These are phyloP conservation scores for Xestia xanthographa DNA, from an alignment of 2,888 invertebrate species.

Conservation along the genomic window DNA sequence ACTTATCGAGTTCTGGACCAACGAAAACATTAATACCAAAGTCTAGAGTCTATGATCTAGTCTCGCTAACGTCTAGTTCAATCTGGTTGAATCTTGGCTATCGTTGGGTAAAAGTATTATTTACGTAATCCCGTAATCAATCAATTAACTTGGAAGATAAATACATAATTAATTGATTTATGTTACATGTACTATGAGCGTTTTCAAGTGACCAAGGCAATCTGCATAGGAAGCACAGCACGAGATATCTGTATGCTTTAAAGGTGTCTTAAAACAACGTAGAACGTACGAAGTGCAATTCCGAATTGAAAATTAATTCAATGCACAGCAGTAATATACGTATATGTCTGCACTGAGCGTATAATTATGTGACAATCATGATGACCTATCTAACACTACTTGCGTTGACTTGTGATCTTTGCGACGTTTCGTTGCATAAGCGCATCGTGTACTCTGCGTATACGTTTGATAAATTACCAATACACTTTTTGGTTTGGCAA, in stretches of 20 bases:
- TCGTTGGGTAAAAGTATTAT: constrained; percentile 52
- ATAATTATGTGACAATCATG: background rate
- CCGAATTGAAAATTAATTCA: background rate
- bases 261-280: constrained; percentile 4
- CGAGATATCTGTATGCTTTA: constrained; percentile 9
- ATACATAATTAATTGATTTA: constrained; percentile 45
- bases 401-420: background rate
- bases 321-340: too few species aligned
- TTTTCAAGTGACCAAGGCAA: constrained; percentile 22
- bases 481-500: too few species aligned
- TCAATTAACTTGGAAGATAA: constrained; percentile 59
- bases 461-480: background rate
- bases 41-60: constrained; percentile 29
- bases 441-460: background rate
- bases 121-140: constrained; percentile 43
- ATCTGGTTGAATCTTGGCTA: constrained; percentile 45
- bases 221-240: constrained; percentile 19
- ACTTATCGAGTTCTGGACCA: constrained; percentile 7
- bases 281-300: background rate
- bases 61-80: constrained; percentile 40
- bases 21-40: constrained; percentile 6
- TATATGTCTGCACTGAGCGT: background rate
- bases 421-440: background rate
- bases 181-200: constrained; percentile 29
- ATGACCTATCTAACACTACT: background rate